Evolutionary conservation across 2,888 invertebrate genomes (phyloP).

Genomic region (Piscicola geometra): DNA sequence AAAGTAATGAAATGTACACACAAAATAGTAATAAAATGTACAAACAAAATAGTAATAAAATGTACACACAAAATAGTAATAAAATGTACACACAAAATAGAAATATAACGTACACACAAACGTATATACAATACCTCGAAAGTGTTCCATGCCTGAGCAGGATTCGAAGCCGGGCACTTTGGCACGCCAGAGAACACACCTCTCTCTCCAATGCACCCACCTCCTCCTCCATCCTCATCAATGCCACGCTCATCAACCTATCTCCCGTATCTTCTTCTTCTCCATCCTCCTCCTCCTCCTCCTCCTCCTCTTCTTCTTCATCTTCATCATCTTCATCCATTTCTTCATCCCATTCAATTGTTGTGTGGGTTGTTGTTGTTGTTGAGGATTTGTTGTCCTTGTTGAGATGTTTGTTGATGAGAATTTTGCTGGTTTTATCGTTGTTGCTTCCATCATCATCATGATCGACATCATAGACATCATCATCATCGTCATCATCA

Average conservation of each 20-base stretch:
- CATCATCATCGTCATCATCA: too few species aligned
- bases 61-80: not conserved
- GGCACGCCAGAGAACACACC: constrained; percentile 7
- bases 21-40: not conserved
- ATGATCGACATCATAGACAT: too few species aligned
- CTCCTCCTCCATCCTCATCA: not conserved
- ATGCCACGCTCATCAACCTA: not conserved
- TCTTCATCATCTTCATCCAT: not conserved
- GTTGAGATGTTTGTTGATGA: not conserved
- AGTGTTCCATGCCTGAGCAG: not conserved
- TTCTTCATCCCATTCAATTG: not conserved
- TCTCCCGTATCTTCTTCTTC: not conserved
- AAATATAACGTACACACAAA: not conserved
- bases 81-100: not conserved
- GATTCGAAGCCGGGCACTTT: constrained; percentile 5
- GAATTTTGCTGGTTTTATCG: not conserved
- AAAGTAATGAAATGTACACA: not conserved
- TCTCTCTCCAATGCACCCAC: not conserved
- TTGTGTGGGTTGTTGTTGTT: not conserved
- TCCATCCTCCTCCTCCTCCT: not conserved
- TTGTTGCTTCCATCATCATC: not conserved
- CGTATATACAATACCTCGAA: not conserved
- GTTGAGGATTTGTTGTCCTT: not conserved
- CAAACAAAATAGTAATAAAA: not conserved
- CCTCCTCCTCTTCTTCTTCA: not conserved